Conservation (phyloP, 1,140 invertebrate species). For the Drosophila gunungcola region DNA sequence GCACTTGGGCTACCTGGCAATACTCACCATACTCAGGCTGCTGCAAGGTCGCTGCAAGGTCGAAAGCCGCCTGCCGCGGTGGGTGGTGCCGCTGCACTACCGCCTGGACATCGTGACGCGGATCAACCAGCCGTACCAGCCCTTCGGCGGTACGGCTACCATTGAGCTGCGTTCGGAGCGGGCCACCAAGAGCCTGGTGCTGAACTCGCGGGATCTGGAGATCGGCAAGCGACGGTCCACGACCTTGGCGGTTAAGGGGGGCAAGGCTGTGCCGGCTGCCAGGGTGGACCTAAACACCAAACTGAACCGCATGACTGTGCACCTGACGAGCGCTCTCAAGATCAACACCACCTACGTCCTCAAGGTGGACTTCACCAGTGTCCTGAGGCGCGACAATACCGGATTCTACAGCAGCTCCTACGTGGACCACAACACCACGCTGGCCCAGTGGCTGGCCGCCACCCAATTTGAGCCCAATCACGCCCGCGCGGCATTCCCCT, state of each 20-base stretch:
- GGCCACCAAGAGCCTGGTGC: neutral
- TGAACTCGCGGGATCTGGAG: neutral
- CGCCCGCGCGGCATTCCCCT: constrained; percentile 8
- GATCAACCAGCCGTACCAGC: constrained; percentile 10
- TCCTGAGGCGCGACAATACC: neutral
- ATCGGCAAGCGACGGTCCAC: neutral
- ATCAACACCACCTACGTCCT: neutral
- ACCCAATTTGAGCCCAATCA: constrained; percentile 7
- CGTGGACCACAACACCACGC: constrained; percentile 9
- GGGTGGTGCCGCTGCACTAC: constrained; percentile 4
- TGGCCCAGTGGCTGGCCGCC: constrained; percentile 16
- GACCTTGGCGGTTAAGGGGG: neutral
- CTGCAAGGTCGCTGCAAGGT: too few relatives aligned
- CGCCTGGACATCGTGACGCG: constrained; percentile 5
- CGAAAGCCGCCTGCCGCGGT: neutral
- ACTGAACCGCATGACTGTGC: neutral
- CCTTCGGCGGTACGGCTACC: neutral
- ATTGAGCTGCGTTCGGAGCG: neutral
- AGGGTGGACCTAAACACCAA: neutral
- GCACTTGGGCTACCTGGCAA: constrained; percentile 1
- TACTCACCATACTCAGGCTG: neutral
- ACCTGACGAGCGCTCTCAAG: neutral
- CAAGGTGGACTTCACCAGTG: neutral
- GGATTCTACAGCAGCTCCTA: constrained; percentile 9
- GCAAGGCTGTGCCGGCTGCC: neutral